Evolutionary conservation across 2,113 vertebrate genomes (phyloP).

Genomic region (Neolamprologus kungweensis): DNA sequence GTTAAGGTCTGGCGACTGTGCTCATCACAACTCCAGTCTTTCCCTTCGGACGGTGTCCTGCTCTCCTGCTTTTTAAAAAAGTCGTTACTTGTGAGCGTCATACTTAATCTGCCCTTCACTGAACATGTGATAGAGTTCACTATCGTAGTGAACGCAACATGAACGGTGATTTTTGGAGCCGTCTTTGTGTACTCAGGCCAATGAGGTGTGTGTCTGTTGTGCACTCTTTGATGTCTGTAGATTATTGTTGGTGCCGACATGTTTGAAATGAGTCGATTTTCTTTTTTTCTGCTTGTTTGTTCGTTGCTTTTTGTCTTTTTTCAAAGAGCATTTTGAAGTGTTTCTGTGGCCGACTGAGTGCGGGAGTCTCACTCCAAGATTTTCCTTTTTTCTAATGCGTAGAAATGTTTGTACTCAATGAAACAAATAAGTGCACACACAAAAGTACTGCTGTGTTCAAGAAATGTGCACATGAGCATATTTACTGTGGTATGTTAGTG

Average conservation of each 20-base stretch:
- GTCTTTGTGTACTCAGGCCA: fast-evolving
- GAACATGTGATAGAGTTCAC: background rate
- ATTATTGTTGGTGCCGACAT: background rate
- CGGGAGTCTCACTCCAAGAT: fast-evolving
- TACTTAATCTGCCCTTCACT: background rate
- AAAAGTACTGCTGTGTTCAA: fast-evolving
- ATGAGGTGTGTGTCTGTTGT: background rate
- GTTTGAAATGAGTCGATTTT: background rate
- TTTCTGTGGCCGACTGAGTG: fast-evolving
- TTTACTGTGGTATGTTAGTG: background rate
- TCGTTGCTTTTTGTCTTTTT: background rate
- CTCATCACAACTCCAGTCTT: background rate
- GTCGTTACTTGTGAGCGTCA: background rate
- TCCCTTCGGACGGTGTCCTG: fast-evolving
- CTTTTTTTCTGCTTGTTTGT: background rate
- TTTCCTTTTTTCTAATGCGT: background rate
- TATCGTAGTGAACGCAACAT: fast-evolving
- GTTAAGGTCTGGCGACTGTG: background rate
- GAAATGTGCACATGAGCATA: background rate
- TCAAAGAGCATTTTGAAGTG: background rate
- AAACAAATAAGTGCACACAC: background rate
- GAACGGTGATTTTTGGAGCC: fast-evolving
- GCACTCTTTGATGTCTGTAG: background rate
- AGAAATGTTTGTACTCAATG: background rate
- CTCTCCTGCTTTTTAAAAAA: background rate